These are phyloP conservation scores for Potamarius usumacintae DNA, from an alignment of 2,113 vertebrate species.

Conservation along the genomic window DNA sequence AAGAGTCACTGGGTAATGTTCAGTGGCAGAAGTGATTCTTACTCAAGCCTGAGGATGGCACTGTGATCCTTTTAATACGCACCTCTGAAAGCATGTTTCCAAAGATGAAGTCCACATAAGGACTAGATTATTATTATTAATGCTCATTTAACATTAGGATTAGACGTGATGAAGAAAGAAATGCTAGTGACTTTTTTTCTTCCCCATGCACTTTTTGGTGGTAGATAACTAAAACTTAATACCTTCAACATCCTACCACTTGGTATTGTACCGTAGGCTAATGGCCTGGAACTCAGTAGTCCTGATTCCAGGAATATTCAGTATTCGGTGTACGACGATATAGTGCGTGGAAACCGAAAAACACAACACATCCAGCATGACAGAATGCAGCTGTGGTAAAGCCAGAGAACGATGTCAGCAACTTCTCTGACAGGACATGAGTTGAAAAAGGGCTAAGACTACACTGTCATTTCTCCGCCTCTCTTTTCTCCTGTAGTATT, in stretches of 20 bases:
- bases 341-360: slow-evolving; percentile 7
- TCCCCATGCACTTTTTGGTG: background rate
- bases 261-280: background rate
- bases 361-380: slow-evolving; percentile 1
- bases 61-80: background rate
- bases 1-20: background rate
- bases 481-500: background rate
- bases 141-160: background rate
- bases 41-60: slow-evolving; percentile 18
- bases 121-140: background rate
- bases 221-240: background rate
- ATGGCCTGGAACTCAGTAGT: background rate
- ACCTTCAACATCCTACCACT: background rate
- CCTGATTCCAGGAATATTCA: background rate
- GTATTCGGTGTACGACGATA: background rate
- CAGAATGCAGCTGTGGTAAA: background rate
- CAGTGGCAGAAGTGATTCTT: background rate
- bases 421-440: background rate
- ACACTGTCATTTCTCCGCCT: background rate
- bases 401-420: background rate
- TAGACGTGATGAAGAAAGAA: background rate
- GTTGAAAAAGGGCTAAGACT: background rate
- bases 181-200: background rate
- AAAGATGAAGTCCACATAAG: background rate
- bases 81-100: background rate